Conservation (phyloP, 2,113 vertebrate species). For the Xerus inauris region DNA sequence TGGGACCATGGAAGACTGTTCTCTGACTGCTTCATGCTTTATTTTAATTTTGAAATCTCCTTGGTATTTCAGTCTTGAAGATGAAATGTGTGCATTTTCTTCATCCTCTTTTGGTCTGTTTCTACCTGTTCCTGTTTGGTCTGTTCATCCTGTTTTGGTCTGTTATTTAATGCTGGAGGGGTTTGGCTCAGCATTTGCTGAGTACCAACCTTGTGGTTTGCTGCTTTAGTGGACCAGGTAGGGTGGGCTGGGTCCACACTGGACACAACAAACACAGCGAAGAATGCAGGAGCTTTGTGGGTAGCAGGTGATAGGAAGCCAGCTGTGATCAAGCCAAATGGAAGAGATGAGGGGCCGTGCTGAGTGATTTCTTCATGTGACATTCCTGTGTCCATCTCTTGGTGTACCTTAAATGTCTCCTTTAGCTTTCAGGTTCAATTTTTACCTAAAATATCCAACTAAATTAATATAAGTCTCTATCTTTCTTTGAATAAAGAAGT, state of each 20-base stretch:
- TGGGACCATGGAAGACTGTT: not conserved
- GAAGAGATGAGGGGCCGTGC: not conserved
- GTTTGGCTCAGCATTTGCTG: not conserved
- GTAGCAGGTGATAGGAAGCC: not conserved
- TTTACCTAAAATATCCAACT: not conserved
- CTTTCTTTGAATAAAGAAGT: not conserved
- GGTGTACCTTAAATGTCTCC: not conserved
- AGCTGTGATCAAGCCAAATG: not conserved
- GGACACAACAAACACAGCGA: not conserved
- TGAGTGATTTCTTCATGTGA: not conserved
- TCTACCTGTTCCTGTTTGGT: too few species aligned
- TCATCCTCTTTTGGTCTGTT: not conserved
- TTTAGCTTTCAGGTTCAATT: not conserved
- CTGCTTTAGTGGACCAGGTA: not conserved
- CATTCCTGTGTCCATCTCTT: not conserved
- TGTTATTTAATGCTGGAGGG: not conserved
- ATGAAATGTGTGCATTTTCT: not conserved
- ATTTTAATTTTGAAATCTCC: not conserved
- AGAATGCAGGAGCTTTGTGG: not conserved
- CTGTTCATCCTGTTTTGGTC: too few species aligned
- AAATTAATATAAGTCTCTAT: not conserved
- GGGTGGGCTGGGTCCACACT: not conserved
- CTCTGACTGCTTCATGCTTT: not conserved
- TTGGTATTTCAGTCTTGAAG: constrained; percentile 19
- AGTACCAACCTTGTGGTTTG: not conserved